Base-by-base conservation (phyloP, 2,888 invertebrate species). In the Anoncus sp. region DNA sequence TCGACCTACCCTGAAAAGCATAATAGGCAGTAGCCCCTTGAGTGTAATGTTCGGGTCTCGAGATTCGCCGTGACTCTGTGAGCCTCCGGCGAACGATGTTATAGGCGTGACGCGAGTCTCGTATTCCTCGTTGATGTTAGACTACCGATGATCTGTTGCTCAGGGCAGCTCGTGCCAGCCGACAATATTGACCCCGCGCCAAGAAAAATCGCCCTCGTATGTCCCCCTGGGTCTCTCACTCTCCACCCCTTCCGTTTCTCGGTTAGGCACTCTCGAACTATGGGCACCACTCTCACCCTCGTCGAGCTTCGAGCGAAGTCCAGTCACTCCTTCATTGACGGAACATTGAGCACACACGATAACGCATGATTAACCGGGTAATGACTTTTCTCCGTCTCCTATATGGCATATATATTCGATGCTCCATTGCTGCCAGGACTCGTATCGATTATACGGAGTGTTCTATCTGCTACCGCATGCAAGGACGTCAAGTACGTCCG, bases 331-430 rank as follows among this genome's bases (percentile, higher is more conserved):
- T 90, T 87, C 89, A 86, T 89, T 87, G 90, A 90, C 90, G 90
- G 87, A 90, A 90, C 90, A 90, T 90, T 90, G 89, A 87, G 86
- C 90, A 87, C 89, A 88, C 89, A 88, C 89, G 89, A 90, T 90
- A 89, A 89, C 89, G 89, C 90, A 90, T 89, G 90, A 91, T 91
- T 90, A 90, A 90, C 87, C 84, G 84, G 85, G 89, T 91, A 90
- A 90, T 91, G 90, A 91, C 88, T 89, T 86, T 86, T 80, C 81
- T 82, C 83, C 81, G 75, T 71, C 70, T 76, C 51, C 74, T 49
- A 47, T 27, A 53, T 12, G 18, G 53, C 10, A 66, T 49, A 43
- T 31, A 53, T 60, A 60, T 72, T 38, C 55, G 43, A 45, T 45
- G 45, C 45, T 45, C 72, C 65, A 71, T 67, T 69, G 55, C 67